Conservation (phyloP, 1,140 invertebrate genomes). For the Myzus persicae region DNA sequence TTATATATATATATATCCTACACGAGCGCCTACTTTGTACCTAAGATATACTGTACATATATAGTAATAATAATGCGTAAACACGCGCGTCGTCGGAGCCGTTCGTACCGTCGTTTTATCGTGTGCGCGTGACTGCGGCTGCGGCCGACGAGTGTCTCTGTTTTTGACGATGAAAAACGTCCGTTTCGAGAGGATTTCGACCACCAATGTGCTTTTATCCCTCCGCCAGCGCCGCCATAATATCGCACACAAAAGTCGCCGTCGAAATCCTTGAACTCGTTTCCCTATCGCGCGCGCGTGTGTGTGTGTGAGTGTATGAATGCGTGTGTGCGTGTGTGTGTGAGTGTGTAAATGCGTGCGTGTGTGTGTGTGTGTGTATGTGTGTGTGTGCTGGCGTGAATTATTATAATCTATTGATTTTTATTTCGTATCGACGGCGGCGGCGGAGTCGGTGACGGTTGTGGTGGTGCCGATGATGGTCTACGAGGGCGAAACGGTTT, state of each 20-base stretch:
- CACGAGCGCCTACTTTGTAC: neutral
- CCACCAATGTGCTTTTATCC: neutral
- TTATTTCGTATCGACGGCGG: neutral
- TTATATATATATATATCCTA: neutral
- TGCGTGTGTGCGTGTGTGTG: too few relatives aligned
- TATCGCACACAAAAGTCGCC: neutral
- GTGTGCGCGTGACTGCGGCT: neutral
- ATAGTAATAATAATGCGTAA: neutral
- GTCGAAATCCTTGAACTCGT: neutral
- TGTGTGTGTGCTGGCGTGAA: neutral
- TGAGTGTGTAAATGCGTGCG: neutral
- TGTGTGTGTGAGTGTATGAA: neutral
- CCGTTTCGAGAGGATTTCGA: constrained; percentile 3
- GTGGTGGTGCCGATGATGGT: neutral
- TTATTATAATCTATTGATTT: constrained; percentile 32
- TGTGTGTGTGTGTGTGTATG: neutral
- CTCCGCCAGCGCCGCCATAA: neutral
- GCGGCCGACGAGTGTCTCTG: constrained; percentile 15
- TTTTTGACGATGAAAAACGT: constrained; percentile 49
- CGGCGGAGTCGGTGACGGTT: neutral
- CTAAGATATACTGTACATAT: neutral
- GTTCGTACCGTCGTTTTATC: constrained; percentile 9
- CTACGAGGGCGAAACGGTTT: neutral
- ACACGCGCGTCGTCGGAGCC: neutral
- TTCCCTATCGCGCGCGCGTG: neutral